Evolutionary conservation across 2,888 invertebrate genomes (phyloP).

Genomic region (Galeopsomyia nigrocyanea): DNA sequence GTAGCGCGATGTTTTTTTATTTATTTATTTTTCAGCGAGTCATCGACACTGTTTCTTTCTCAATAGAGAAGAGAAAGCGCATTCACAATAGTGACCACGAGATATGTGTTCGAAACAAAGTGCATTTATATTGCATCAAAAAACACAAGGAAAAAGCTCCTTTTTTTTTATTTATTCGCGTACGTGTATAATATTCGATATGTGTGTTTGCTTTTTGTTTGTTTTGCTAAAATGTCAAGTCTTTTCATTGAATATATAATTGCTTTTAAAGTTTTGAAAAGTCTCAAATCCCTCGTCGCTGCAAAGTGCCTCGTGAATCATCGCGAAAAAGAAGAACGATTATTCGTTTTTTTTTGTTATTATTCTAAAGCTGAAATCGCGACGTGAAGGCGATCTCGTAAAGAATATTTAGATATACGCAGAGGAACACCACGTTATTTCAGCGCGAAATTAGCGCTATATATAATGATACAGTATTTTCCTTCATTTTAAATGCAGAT

Average conservation of each 20-base stretch:
- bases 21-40: conserved; percentile 30
- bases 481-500: no score
- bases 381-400: background rate
- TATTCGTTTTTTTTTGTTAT: conserved; percentile 6
- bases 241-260: conserved; percentile 25
- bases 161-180: conserved; percentile 15
- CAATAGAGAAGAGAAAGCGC: conserved; percentile 26
- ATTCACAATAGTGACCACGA: conserved; percentile 12
- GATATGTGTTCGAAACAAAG: conserved; percentile 41
- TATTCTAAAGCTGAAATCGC: conserved; percentile 16
- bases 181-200: conserved; percentile 35
- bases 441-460: no score
- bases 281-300: conserved; percentile 37
- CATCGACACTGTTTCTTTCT: conserved; percentile 29
- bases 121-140: conserved; percentile 22
- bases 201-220: conserved; percentile 1
- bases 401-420: conserved; percentile 16
- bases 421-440: conserved; percentile 23
- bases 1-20: conserved; percentile 25
- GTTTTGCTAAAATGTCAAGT: conserved; percentile 25
- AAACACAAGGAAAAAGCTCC: conserved; percentile 30
- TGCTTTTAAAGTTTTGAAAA: conserved; percentile 30
- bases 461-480: no score
- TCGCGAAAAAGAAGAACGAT: conserved; percentile 24
- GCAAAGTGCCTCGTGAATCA: conserved; percentile 28